Percentiles rank a stretch among this genome's conserved stretches.
These are phyloP conservation scores for Amphipyra tragopoginis DNA, from an alignment of 2,888 invertebrate genomes.

Conservation along the genomic window DNA sequence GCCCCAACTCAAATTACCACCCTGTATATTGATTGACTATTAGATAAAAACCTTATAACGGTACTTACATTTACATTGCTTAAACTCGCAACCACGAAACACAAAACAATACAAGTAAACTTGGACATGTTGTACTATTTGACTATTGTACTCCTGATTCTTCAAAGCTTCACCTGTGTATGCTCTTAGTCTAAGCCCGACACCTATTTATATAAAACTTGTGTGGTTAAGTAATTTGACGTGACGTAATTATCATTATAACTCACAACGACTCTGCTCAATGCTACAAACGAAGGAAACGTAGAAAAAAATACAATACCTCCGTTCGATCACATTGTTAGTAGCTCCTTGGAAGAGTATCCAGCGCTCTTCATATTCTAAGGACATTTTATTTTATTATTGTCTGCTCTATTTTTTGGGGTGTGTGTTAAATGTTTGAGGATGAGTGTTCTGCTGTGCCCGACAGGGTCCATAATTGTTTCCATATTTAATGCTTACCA, in stretches of 20 bases:
- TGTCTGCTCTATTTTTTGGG: no score
- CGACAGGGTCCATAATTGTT: no score
- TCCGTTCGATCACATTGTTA: slow-evolving; percentile 18
- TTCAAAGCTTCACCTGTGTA: slow-evolving; percentile 15
- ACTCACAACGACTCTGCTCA: slow-evolving; percentile 28
- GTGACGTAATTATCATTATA: slow-evolving; percentile 50
- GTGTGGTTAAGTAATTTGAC: slow-evolving; percentile 25
- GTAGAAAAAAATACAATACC: slow-evolving; percentile 12
- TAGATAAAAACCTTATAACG: not conserved
- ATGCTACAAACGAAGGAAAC: slow-evolving; percentile 37
- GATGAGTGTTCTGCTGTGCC: no score
- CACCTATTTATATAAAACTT: slow-evolving; percentile 49
- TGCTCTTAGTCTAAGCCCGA: slow-evolving; percentile 20
- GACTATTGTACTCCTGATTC: not conserved
- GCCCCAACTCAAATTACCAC: no score
- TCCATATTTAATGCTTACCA: no score
- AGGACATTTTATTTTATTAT: no score
- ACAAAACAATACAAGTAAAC: slow-evolving; percentile 23
- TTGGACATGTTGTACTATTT: slow-evolving; percentile 38
- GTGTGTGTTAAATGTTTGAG: no score
- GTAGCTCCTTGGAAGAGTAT: slow-evolving; percentile 2
- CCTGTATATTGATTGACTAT: no score
- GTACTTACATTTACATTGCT: slow-evolving; percentile 40
- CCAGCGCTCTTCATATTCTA: not conserved
- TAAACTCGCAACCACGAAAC: slow-evolving; percentile 20